Evolutionary conservation across 2,797 vertebrate species (phyloP).

Genomic region (Sebastes vulpes): DNA sequence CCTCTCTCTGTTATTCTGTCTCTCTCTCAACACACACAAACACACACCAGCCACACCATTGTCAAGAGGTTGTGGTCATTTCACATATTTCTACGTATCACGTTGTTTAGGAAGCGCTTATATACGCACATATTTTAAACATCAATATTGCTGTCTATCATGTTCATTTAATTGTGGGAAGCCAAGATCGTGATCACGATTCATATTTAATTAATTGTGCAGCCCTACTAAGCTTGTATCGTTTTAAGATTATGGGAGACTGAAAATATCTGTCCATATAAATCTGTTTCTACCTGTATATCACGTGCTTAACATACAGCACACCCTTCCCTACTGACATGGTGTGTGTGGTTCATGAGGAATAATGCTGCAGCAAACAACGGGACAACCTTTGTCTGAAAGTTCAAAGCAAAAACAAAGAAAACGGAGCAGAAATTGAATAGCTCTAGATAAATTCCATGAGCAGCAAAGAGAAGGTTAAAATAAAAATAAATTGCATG

Average conservation of each 20-base stretch:
- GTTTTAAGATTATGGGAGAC: conserved; percentile 6
- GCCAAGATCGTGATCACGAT: too few species aligned
- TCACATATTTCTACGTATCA: background rate
- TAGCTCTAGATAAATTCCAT: conserved; percentile 27
- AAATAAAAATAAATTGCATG: conserved; percentile 62
- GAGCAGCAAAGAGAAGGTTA: conserved; percentile 34
- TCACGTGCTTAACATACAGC: conserved; percentile 1
- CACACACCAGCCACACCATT: too few species aligned
- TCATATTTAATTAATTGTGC: background rate
- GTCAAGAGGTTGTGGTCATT: background rate
- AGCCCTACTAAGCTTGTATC: background rate
- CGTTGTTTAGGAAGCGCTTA: background rate
- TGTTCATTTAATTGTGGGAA: too few species aligned
- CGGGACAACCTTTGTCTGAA: conserved; percentile 18
- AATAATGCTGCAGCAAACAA: conserved; percentile 29
- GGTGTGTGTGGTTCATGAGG: conserved; percentile 13
- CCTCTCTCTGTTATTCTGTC: too few species aligned
- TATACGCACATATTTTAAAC: background rate
- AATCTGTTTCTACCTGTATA: conserved; percentile 2
- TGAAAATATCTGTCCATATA: background rate
- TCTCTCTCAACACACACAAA: too few species aligned
- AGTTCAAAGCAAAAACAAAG: conserved; percentile 27
- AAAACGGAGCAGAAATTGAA: conserved; percentile 41
- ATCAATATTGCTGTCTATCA: background rate
- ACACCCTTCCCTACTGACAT: conserved; percentile 16